Conservation (phyloP, 2,888 invertebrate species). For the Drosophila anomelani region DNA sequence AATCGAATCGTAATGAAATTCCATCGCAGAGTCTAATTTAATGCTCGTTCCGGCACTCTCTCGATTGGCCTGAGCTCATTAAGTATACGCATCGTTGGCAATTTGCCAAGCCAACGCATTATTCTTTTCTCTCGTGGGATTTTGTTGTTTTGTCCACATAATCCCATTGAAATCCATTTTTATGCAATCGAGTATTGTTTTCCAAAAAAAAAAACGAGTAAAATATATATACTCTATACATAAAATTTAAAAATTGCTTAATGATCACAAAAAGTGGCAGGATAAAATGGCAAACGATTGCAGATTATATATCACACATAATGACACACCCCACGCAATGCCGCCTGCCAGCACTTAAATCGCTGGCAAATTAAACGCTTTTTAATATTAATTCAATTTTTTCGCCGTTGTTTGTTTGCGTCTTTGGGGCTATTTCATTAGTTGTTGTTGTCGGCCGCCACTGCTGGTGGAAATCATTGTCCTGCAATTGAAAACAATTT, state of each 20-base stretch:
- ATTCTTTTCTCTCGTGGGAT: slow-evolving; percentile 9
- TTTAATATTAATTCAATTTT: slow-evolving; percentile 77
- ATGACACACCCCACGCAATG: slow-evolving; percentile 24
- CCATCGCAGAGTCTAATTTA: slow-evolving; percentile 31
- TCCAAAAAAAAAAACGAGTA: slow-evolving; percentile 16
- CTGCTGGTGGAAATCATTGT: slow-evolving; percentile 64
- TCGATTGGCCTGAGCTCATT: slow-evolving; percentile 58
- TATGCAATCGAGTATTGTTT: slow-evolving; percentile 70
- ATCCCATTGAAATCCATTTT: slow-evolving; percentile 66
- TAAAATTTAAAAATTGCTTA: slow-evolving; percentile 56
- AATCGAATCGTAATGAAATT: slow-evolving; percentile 20
- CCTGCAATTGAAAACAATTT: slow-evolving; percentile 70
- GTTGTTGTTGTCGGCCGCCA: slow-evolving; percentile 25
- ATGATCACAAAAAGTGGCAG: slow-evolving; percentile 57
- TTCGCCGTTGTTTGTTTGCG: slow-evolving; percentile 64
- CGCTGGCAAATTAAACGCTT: slow-evolving; percentile 75
- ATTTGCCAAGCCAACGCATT: slow-evolving; percentile 56
- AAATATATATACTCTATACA: not conserved
- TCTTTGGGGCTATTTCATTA: slow-evolving; percentile 61
- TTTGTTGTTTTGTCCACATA: slow-evolving; percentile 60
- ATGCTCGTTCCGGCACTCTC: slow-evolving; percentile 1
- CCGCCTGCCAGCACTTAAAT: slow-evolving; percentile 48
- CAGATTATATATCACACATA: slow-evolving; percentile 63
- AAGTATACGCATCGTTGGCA: slow-evolving; percentile 68
- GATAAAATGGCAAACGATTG: slow-evolving; percentile 46